These are phyloP conservation scores for Pandemis cinnamomeana DNA, from an alignment of 2,888 invertebrate genomes.

Conservation along the genomic window DNA sequence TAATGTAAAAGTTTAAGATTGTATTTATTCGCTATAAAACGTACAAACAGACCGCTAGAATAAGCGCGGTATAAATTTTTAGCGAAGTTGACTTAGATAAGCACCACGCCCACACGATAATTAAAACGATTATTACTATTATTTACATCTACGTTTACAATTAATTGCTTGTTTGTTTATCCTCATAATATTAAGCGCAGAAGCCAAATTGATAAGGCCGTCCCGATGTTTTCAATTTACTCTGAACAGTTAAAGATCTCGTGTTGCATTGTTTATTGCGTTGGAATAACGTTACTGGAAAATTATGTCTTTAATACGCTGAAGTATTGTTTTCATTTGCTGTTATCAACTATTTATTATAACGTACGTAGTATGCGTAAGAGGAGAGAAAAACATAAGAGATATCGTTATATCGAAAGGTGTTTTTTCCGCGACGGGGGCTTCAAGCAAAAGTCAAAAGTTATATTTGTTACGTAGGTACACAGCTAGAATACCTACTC, in stretches of 20 bases:
- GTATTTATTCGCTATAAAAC: neutral
- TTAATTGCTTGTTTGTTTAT: slow-evolving; percentile 37
- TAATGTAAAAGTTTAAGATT: too few species aligned
- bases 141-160: slow-evolving; percentile 22
- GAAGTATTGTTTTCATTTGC: neutral
- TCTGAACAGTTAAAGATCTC: slow-evolving; percentile 25
- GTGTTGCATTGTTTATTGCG: slow-evolving; percentile 5
- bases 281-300: neutral
- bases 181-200: slow-evolving; percentile 30
- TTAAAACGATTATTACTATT: slow-evolving; percentile 33
- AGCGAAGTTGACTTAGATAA: neutral
- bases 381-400: too few species aligned
- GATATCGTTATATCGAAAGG: too few species aligned
- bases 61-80: neutral
- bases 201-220: slow-evolving; percentile 31
- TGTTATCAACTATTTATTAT: neutral
- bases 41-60: neutral
- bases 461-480: too few species aligned
- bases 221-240: slow-evolving; percentile 19
- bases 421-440: too few species aligned
- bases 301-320: slow-evolving; percentile 3
- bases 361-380: neutral
- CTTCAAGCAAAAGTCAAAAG: too few species aligned
- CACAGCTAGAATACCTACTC: too few species aligned
- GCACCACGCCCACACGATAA: slow-evolving; percentile 25